Evolutionary conservation across 2,113 vertebrate species (phyloP), one percentile per base, ranked within the genome.

Genomic region (Sciurus niger): DNA sequence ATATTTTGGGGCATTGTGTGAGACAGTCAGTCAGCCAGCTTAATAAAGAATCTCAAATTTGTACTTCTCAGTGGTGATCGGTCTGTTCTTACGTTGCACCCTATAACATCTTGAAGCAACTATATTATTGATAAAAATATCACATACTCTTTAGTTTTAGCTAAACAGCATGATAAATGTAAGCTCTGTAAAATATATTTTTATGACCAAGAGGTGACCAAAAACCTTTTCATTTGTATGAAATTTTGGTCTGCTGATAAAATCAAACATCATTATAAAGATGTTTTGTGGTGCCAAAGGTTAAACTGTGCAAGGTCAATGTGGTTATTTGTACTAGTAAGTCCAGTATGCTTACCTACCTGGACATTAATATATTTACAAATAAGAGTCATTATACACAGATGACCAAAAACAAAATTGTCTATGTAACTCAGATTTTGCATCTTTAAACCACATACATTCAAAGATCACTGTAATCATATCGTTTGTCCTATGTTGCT

Each of bases 351-450:
- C 14, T 91, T 63, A 25, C 25, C 25, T 72, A 43, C 8, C 12
- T 51, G 22, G 30, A 70, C 70, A 25, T 78, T 9, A 65, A 25
- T 6, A 5, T 37, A 48, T 84, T 89, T 93, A 22, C 20, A 43
- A 89, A 58, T 74, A 58, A 22, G 22, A 68, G 2, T 9, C 4
- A 46, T n/a, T 88, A 28, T 60, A n/a, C 10, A 76, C 14, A 67
- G n/a, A 67, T n/a, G 2, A 77, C 34, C 30, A 60, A 77, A 68
- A 73, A 46, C n/a, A 40, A 86, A 13, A n/a, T 8, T 43, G 65
- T 68, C 28, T 24, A 17, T 46, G 16, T 55, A 73, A 43, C 6
- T 43, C n/a, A 86, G 34, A 58, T 82, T 55, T 0, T 0, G 0
- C 34, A 70, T 76, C 34, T 89, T 89, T 97, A 18, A 18, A 72